Evolutionary conservation across 2,113 vertebrate genomes (phyloP).

Genomic region (Sinosuthora webbiana): DNA sequence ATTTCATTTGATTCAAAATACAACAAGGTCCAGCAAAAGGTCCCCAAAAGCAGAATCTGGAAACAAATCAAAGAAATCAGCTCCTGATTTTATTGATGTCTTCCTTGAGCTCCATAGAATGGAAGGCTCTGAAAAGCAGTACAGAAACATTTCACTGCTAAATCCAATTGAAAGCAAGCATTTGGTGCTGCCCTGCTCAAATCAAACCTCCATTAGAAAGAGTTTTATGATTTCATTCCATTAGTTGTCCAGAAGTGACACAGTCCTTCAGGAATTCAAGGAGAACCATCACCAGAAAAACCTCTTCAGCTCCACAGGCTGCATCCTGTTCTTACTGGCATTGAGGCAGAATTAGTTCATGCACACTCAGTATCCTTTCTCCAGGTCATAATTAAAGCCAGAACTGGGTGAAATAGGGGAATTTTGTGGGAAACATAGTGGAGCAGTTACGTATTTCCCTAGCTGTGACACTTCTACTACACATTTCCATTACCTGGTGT

Average conservation of each 20-base stretch:
- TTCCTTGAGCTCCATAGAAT: not conserved
- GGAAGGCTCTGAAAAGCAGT: not conserved
- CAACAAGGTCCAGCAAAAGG: not conserved
- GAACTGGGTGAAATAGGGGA: not conserved
- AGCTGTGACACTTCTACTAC: not conserved
- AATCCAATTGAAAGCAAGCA: not conserved
- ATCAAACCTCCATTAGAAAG: not conserved
- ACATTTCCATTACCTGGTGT: constrained; percentile 78
- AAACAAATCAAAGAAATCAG: not conserved
- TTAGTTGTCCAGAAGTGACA: not conserved
- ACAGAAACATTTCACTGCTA: not conserved
- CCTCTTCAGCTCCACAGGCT: not conserved
- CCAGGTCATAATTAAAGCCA: not conserved
- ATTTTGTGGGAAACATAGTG: not conserved
- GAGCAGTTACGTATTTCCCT: not conserved
- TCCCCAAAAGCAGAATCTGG: not conserved
- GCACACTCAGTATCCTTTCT: not conserved
- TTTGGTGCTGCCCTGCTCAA: not conserved
- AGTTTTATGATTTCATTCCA: not conserved
- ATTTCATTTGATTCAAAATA: not conserved
- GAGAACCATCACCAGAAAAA: not conserved
- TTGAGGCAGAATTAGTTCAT: not conserved
- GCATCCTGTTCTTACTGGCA: not conserved
- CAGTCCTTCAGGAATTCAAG: not conserved
- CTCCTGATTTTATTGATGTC: not conserved